Evolutionary conservation across 2,797 vertebrate species (phyloP).

Genomic region (Phyllotis vaccarum): DNA sequence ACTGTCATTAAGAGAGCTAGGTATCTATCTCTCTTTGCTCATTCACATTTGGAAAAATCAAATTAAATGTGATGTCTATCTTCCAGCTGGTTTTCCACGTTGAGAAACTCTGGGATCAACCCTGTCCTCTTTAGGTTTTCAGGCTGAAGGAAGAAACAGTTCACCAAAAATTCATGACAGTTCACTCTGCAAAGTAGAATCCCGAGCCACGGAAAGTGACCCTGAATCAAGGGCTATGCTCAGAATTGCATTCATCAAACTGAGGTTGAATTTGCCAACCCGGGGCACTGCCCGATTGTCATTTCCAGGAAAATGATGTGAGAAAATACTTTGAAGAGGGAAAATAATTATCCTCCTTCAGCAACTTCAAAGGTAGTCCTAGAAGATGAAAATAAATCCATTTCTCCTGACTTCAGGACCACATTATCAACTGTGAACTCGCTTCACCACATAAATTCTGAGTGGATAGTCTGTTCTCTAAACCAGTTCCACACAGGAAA

Average conservation of each 20-base stretch:
- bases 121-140: constrained; percentile 74
- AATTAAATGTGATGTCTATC: constrained; percentile 73
- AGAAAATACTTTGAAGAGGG: constrained; percentile 84
- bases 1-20: constrained; percentile 35
- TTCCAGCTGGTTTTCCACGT: constrained; percentile 70
- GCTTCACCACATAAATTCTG: constrained; percentile 79
- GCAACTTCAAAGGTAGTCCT: constrained; percentile 80
- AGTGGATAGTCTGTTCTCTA: constrained; percentile 64
- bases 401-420: constrained; percentile 83
- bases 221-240: constrained; percentile 68
- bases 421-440: constrained; percentile 81
- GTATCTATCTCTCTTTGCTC: constrained; percentile 66
- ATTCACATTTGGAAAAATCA: constrained; percentile 50
- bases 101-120: constrained; percentile 75
- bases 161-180: constrained; percentile 73
- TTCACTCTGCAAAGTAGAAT: constrained; percentile 73
- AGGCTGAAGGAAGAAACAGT: constrained; percentile 76
- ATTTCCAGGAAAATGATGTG: constrained; percentile 83
- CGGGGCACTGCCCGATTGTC: constrained; percentile 81
- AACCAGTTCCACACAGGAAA: constrained; percentile 17
- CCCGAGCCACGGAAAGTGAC: constrained; percentile 78
- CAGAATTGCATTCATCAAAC: constrained; percentile 80
- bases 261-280: constrained; percentile 70
- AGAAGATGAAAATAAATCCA: constrained; percentile 84
- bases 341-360: constrained; percentile 77